Evolutionary conservation across 2,797 vertebrate species (phyloP), one percentile per base, ranked within the genome.

Genomic region (Alosa sapidissima): DNA sequence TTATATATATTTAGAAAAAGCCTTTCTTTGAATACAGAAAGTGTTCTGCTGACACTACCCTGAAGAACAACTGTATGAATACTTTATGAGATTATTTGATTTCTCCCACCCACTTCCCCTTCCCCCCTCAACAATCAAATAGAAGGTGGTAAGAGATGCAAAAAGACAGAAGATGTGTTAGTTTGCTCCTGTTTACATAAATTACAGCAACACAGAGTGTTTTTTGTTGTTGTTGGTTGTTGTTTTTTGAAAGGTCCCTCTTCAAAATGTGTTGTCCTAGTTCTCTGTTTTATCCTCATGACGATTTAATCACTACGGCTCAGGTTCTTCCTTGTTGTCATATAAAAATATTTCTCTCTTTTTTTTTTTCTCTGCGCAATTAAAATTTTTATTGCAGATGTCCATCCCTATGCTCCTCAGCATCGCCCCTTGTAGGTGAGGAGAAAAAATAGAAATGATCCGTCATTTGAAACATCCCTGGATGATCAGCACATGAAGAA

Each of bases 1-100:
- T 89, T 83, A 85, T 91, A 92, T 92, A 86, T 87, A 87, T 92
- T 91, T 90, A 93, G 92, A 94, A 93, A 88, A 48, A 0, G 84
- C 13, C 84, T 90, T 19, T 62, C 28, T 87, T 84, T 88, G 86
- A 87, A 86, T 89, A 92, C 90, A 91, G 88, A 85, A 89, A 91
- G 84, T 81, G 33, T 19, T 86, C 87, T 86, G 54, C 86, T 86
- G 81, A 88, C 88, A 86, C 85, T 36, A 86, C 84, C 84, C 89
- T 89, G 83, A 90, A 90, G 88, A 89, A 41, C 88, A 88, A 81
- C 83, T 82, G 54, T 89, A 88, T 81, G 87, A 86, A 87, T 83
- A 41, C 88, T 84, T 84, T 3, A 85, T 85, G 72, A 87, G 36
- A 86, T 24, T 78, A 78, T 45, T n/a, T 78, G 72, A 78, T 78